Evolutionary conservation across 2,113 vertebrate species (phyloP).

Genomic region (Brienomyrus longianalis): DNA sequence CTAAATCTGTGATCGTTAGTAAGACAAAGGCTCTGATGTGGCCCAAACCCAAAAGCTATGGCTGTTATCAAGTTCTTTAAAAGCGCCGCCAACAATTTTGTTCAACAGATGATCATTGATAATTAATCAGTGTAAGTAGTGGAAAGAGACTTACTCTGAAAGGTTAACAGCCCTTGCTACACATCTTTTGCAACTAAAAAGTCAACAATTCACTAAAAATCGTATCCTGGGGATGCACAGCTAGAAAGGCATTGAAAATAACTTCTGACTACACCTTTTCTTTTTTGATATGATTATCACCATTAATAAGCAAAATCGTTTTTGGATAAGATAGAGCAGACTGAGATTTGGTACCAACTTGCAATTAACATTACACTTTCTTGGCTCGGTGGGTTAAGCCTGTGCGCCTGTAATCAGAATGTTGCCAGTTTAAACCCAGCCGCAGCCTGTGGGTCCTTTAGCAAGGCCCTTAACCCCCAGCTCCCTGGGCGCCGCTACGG

Average conservation of each 20-base stretch:
- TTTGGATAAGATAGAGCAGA: neutral
- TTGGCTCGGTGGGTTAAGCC: too few relatives aligned
- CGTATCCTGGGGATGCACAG: conserved; percentile 36
- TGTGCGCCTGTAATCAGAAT: too few relatives aligned
- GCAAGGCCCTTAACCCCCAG: too few relatives aligned
- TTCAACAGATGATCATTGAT: conserved; percentile 17
- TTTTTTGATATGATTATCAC: neutral
- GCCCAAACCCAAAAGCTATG: conserved; percentile 50
- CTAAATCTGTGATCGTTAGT: conserved; percentile 41
- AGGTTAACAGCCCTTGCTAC: conserved; percentile 20
- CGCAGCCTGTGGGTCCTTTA: too few relatives aligned
- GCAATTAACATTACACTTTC: neutral
- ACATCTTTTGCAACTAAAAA: conserved; percentile 47
- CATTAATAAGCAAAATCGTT: conserved; percentile 38
- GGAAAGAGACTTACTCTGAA: conserved; percentile 24
- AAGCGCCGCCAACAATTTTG: conserved; percentile 22
- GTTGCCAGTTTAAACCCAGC: too few relatives aligned
- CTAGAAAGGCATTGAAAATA: conserved; percentile 31
- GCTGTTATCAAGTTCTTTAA: conserved; percentile 48
- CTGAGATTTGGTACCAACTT: neutral
- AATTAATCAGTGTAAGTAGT: conserved; percentile 35
- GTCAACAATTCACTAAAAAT: conserved; percentile 40
- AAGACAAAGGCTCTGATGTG: conserved; percentile 56
- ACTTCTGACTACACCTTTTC: conserved; percentile 1
- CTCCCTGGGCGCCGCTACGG: too few relatives aligned